Evolutionary conservation across 2,888 invertebrate genomes (phyloP).

Genomic region (Drosophila vallismaia): DNA sequence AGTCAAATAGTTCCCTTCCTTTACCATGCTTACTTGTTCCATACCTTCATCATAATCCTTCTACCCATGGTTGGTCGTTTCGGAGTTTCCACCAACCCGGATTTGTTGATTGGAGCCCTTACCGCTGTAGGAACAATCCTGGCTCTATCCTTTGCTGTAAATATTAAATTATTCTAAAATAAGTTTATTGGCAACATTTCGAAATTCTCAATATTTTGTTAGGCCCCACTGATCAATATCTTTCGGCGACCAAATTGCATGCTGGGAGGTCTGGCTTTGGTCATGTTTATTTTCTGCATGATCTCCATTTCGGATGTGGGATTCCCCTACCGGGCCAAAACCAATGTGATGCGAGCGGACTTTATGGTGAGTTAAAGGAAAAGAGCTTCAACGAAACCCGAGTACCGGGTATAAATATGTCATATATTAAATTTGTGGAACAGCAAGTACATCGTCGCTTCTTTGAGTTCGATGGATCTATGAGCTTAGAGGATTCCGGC

Average conservation of each 20-base stretch:
- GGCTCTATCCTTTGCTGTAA: constrained; percentile 81
- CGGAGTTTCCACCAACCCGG: constrained; percentile 85
- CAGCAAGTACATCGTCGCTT: constrained; percentile 85
- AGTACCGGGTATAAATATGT: no score
- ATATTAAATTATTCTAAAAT: background rate
- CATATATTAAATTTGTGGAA: background rate
- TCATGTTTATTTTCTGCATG: constrained; percentile 74
- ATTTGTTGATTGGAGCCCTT: constrained; percentile 85
- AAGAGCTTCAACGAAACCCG: no score
- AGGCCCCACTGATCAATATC: constrained; percentile 71
- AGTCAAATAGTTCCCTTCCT: constrained; percentile 83
- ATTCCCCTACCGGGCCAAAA: constrained; percentile 85
- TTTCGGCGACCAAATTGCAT: constrained; percentile 78
- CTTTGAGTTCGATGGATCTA: constrained; percentile 78
- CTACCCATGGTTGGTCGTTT: constrained; percentile 86
- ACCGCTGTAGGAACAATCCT: constrained; percentile 74
- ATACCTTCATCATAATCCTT: constrained; percentile 84
- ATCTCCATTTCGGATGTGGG: constrained; percentile 85
- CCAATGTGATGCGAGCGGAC: constrained; percentile 84
- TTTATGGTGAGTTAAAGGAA: constrained; percentile 83
- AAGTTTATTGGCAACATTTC: background rate
- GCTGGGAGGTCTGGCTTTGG: constrained; percentile 59
- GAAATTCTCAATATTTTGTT: background rate
- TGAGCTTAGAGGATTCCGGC: constrained; percentile 83
- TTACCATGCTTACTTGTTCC: constrained; percentile 84